Evolutionary conservation across 64 coral and sea anemone genomes (phyloP).

Genomic region (Cladopsammia gracilis): DNA sequence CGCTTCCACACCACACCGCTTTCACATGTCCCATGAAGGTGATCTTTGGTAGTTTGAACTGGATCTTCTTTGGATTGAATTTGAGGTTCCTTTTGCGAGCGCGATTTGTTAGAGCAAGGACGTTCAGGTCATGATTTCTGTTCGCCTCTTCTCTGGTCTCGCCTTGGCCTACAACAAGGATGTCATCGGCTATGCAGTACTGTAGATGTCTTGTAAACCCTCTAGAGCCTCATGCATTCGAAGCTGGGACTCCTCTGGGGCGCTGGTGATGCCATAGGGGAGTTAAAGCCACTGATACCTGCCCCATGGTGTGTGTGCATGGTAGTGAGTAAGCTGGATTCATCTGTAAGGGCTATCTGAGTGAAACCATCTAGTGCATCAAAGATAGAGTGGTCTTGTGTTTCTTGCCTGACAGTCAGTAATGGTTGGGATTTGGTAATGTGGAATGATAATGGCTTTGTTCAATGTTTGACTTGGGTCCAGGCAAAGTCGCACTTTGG

Average conservation of each 20-base stretch:
- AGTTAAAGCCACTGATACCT: slow-evolving; percentile 25
- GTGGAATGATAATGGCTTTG: slow-evolving; percentile 2
- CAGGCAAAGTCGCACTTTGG: slow-evolving; percentile 32
- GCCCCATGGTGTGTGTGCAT: slow-evolving; percentile 56
- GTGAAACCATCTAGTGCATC: slow-evolving; percentile 41
- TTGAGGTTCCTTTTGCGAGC: slow-evolving; percentile 49
- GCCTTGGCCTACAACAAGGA: slow-evolving; percentile 25
- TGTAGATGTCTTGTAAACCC: slow-evolving; percentile 15
- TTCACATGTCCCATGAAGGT: slow-evolving; percentile 52
- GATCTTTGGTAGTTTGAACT: slow-evolving; percentile 48
- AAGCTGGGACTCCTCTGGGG: slow-evolving; percentile 50
- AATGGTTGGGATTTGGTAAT: background rate
- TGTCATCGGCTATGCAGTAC: slow-evolving; percentile 61
- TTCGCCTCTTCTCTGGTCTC: slow-evolving; percentile 52
- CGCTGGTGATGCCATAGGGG: slow-evolving; percentile 37
- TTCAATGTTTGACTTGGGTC: slow-evolving; percentile 42
- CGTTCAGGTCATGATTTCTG: slow-evolving; percentile 41
- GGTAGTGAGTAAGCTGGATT: slow-evolving; percentile 45
- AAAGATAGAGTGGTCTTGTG: slow-evolving; percentile 5
- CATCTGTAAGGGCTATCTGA: slow-evolving; percentile 44
- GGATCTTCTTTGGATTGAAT: slow-evolving; percentile 40
- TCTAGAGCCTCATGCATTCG: slow-evolving; percentile 30
- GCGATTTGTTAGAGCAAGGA: slow-evolving; percentile 16
- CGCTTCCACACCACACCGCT: slow-evolving; percentile 33
- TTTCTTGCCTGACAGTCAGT: background rate